Conservation (phyloP, 2,888 invertebrate genomes). For the Leptinotarsa peninsularis region DNA sequence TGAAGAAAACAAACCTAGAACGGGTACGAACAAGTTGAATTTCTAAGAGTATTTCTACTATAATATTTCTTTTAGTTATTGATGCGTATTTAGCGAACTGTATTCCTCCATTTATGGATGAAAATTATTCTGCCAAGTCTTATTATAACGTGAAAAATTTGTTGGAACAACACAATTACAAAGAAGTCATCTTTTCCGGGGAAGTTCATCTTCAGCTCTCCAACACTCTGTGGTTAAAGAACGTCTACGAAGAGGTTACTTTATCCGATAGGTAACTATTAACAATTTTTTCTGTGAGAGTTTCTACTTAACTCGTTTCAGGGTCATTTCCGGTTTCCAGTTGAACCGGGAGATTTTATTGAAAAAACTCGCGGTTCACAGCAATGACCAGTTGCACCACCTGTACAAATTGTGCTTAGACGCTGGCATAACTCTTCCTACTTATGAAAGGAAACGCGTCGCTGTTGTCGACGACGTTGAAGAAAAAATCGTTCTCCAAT, state of each 20-base stretch:
- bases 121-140: constrained; percentile 52
- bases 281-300: too few relatives aligned
- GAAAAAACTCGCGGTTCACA: constrained; percentile 61
- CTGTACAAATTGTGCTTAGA: constrained; percentile 67
- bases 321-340: constrained; percentile 68
- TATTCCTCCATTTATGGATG: constrained; percentile 59
- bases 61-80: constrained; percentile 49
- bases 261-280: constrained; percentile 58
- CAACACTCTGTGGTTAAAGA: constrained; percentile 75
- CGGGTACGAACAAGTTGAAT: constrained; percentile 46
- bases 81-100: constrained; percentile 57
- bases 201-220: constrained; percentile 71
- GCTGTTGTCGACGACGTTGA: neutral
- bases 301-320: constrained; percentile 34
- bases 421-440: constrained; percentile 58
- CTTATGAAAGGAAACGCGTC: constrained; percentile 44
- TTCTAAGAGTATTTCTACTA: neutral
- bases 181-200: constrained; percentile 61
- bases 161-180: constrained; percentile 49
- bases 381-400: constrained; percentile 57
- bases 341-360: constrained; percentile 69
- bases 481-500: constrained; percentile 57
- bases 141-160: constrained; percentile 39
- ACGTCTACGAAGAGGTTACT: constrained; percentile 70
- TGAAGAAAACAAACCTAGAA: constrained; percentile 65